Evolutionary conservation across 92 coral and sea anemone genomes (phyloP).

Genomic region (Plumapathes pennacea): DNA sequence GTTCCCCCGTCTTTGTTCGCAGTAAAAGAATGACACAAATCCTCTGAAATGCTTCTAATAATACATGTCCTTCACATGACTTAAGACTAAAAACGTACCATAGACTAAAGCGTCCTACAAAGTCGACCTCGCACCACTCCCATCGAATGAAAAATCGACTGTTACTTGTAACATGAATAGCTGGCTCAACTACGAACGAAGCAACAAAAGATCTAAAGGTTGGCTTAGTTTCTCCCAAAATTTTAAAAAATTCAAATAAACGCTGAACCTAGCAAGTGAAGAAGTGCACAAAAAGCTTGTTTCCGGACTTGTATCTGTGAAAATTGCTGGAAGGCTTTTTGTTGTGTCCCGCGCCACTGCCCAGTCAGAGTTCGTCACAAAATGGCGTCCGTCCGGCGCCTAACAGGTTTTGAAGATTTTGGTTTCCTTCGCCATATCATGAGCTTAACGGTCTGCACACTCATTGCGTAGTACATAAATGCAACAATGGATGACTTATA

Average conservation of each 20-base stretch:
- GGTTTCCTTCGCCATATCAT: too few relatives aligned
- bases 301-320: too few relatives aligned
- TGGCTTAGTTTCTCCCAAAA: too few relatives aligned
- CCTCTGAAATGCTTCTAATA: constrained; percentile 7
- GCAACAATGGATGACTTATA: too few relatives aligned
- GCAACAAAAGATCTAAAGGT: constrained; percentile 32
- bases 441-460: too few relatives aligned
- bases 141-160: constrained; percentile 53
- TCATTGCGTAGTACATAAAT: too few relatives aligned
- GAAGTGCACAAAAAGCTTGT: constrained; percentile 1
- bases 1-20: constrained; percentile 79
- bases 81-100: too few relatives aligned
- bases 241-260: too few relatives aligned
- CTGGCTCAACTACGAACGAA: constrained; percentile 32
- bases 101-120: too few relatives aligned
- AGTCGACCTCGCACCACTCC: too few relatives aligned
- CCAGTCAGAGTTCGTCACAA: constrained; percentile 69
- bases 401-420: not conserved
- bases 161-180: constrained; percentile 43
- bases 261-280: not conserved
- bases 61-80: too few relatives aligned
- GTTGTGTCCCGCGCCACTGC: constrained; percentile 68
- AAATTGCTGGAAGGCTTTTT: too few relatives aligned
- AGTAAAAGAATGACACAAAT: constrained; percentile 44
- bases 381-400: constrained; percentile 69